Percentiles rank a stretch among this genome's conserved stretches.
These are phyloP conservation scores for Microcebus ravelobensis DNA, from an alignment of 2,113 vertebrate species.

Conservation along the genomic window DNA sequence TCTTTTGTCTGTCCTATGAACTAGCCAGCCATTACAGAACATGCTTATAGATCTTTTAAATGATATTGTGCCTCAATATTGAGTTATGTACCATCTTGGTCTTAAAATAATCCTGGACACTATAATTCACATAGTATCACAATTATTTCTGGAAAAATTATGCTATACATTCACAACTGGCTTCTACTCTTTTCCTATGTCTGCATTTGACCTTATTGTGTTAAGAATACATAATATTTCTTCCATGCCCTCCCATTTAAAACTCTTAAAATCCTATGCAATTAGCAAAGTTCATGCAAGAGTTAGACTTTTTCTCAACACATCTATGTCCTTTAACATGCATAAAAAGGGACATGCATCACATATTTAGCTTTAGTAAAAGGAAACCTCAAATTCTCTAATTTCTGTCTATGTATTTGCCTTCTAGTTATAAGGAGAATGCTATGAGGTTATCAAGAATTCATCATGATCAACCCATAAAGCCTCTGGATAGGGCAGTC, in stretches of 20 bases:
- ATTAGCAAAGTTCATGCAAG: not conserved
- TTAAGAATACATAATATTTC: not conserved
- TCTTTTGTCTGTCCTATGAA: not conserved
- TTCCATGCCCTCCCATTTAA: not conserved
- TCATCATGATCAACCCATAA: slow-evolving; percentile 91
- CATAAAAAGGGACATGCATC: not conserved
- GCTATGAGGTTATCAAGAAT: slow-evolving; percentile 87
- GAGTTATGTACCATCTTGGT: not conserved
- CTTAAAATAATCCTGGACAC: not conserved
- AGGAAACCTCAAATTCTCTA: not conserved
- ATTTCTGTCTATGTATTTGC: not conserved
- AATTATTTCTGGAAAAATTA: not conserved
- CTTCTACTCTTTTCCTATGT: not conserved
- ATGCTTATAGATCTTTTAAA: not conserved
- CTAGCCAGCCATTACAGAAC: not conserved
- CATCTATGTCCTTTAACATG: not conserved
- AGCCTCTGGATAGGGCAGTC: slow-evolving; percentile 89
- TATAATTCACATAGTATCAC: not conserved
- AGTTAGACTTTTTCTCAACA: not conserved
- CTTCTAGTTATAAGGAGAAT: slow-evolving; percentile 91
- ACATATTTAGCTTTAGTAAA: not conserved
- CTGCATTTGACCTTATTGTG: not conserved
- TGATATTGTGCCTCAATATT: not conserved
- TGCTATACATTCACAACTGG: too few relatives aligned
- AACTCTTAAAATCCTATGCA: not conserved